These are phyloP conservation scores for Myathropa florea DNA, from an alignment of 2,888 invertebrate genomes.

Conservation along the genomic window DNA sequence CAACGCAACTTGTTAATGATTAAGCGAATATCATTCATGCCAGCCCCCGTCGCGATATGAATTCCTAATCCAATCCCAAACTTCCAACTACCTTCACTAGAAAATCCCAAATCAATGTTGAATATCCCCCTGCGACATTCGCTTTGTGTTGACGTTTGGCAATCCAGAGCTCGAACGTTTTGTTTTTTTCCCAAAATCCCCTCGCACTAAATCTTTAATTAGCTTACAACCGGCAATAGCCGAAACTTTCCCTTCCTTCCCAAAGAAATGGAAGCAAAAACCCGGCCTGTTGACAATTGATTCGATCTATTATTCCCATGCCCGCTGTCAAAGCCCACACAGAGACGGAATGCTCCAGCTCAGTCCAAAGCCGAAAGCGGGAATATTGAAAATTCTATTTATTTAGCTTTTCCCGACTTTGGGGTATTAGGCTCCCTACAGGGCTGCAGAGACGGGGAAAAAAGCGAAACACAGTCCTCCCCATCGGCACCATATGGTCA, in stretches of 20 bases:
- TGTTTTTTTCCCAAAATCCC: neutral
- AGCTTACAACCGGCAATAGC: neutral
- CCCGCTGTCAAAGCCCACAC: neutral
- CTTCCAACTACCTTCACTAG: neutral
- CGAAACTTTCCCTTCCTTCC: neutral
- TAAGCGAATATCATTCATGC: neutral
- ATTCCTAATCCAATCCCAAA: neutral
- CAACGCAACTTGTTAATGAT: neutral
- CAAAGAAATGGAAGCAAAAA: neutral
- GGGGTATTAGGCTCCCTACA: neutral
- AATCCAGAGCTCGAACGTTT: neutral
- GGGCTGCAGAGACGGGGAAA: neutral
- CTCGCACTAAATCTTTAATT: neutral
- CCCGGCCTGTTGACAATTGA: neutral
- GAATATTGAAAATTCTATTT: slow-evolving; percentile 21
- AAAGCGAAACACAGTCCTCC: neutral
- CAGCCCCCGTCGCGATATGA: neutral
- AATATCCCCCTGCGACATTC: neutral
- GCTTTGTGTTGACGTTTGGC: neutral
- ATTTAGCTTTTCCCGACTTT: slow-evolving; percentile 6
- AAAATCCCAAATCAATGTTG: neutral
- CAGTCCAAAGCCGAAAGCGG: neutral
- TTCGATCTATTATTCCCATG: neutral
- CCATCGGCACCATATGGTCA: slow-evolving; percentile 26
- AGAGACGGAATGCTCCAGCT: neutral